Percentiles rank a stretch among this genome's conserved stretches.
phyloP scores from a whole-genome alignment of 2,113 vertebrate species.

The Pelecanus crispus region DNA sequence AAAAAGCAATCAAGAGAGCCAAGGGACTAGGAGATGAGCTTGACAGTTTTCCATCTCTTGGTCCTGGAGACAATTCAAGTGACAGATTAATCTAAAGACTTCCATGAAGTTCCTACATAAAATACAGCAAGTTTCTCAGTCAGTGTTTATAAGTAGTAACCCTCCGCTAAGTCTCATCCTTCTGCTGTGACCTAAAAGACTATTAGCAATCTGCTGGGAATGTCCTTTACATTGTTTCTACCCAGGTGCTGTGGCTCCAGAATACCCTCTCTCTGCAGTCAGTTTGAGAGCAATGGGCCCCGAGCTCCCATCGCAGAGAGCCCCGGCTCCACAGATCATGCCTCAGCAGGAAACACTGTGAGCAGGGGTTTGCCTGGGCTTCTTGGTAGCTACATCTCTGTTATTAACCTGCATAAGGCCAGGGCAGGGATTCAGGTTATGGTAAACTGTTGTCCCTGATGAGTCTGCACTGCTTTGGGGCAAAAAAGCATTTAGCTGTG shows the following conservation, averaged over 20 bases:
- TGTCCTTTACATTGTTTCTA: neutral
- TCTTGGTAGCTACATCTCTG: neutral
- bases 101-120: neutral
- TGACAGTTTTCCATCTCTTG: neutral
- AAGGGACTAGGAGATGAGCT: neutral
- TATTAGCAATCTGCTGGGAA: neutral
- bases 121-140: neutral
- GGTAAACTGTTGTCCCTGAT: neutral
- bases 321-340: fast-evolving
- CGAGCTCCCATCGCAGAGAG: fast-evolving
- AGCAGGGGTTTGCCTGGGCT: neutral
- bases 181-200: neutral
- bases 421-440: neutral
- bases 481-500: neutral
- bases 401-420: neutral
- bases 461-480: neutral
- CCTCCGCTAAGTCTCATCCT: neutral
- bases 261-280: neutral
- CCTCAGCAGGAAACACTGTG: fast-evolving
- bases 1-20: neutral
- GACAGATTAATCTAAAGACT: neutral
- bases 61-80: neutral
- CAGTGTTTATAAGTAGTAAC: neutral
- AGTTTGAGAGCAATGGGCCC: neutral
- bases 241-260: neutral